Conservation (phyloP, 2,888 invertebrate species). For the Nephrotoma flavescens region DNA sequence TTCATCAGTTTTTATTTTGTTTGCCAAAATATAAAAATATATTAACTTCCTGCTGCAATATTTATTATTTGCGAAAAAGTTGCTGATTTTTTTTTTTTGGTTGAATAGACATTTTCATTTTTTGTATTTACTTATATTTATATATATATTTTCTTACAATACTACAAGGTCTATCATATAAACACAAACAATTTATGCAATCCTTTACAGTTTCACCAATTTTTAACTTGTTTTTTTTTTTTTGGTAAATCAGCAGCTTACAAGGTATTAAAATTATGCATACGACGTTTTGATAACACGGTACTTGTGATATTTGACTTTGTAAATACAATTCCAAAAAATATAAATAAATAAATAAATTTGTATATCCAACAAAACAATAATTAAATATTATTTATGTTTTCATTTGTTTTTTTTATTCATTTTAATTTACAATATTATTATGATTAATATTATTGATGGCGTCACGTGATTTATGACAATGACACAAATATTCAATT, state of each 20-base stretch:
- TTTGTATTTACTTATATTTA: background rate
- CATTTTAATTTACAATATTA: background rate
- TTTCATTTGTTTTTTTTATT: background rate
- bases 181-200: background rate
- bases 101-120: background rate
- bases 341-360: background rate
- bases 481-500: constrained; percentile 12
- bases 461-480: constrained; percentile 7
- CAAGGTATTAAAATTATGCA: background rate
- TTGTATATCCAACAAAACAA: background rate
- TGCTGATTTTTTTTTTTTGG: background rate
- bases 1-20: background rate
- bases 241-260: background rate
- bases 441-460: background rate
- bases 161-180: background rate
- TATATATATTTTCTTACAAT: background rate
- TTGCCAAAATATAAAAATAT: background rate
- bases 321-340: background rate
- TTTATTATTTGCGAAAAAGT: background rate
- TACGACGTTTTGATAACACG: background rate
- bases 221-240: background rate
- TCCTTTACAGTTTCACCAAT: background rate
- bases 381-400: background rate
- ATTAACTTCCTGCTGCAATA: background rate
- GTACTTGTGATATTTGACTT: background rate